Base-by-base conservation (phyloP, 2,888 invertebrate species). In the Drosophila mimica region DNA sequence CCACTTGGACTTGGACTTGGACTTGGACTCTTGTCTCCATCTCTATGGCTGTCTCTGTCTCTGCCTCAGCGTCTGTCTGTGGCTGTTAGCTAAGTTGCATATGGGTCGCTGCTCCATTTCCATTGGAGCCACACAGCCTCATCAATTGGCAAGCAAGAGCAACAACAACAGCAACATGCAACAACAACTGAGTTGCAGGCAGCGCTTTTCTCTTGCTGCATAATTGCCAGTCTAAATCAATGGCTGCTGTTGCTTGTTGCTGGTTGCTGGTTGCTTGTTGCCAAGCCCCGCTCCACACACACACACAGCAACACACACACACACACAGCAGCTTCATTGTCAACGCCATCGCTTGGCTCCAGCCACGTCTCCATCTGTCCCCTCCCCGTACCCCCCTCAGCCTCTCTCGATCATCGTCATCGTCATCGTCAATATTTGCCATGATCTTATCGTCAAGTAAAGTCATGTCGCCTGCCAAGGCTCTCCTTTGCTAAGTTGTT, bases 221-320 rank as follows among this genome's bases (percentile, higher is more conserved):
- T 87, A 87, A 87, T 90, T 87, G 86, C 86, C 87, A 90, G 83
- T 83, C 86, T 80, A 86, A 90, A 88, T 89, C 88, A 88, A 88
- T 85, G 90, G 79, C 64, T 79, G 83, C 62, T 63, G 51, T 25
- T 66, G 61, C 15, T 61, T 46, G 59, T 46, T 61, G 33, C 2
- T 25, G 17, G 31, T 38, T 56, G 82, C 79, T 46, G 58, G 33
- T 5, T 25, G 25, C 34, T 38, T 53, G 82, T 82, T 84, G 85
- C 72, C 66, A 70, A 70, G 57, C 63, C 63, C 11, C 51, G 69
- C 83, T 69, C 61, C 53, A 77, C 62, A 43, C 43, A 66, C 66
- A 51, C 58, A 76, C 49, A 36, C 64, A 70, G 13, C 40, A 40
- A 51, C 61, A 58, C 3, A n/a, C 8, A 53, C 53, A 64, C 36